Evolutionary conservation across 2,888 invertebrate genomes (phyloP).

Genomic region (Chrysomela aeneicollis): DNA sequence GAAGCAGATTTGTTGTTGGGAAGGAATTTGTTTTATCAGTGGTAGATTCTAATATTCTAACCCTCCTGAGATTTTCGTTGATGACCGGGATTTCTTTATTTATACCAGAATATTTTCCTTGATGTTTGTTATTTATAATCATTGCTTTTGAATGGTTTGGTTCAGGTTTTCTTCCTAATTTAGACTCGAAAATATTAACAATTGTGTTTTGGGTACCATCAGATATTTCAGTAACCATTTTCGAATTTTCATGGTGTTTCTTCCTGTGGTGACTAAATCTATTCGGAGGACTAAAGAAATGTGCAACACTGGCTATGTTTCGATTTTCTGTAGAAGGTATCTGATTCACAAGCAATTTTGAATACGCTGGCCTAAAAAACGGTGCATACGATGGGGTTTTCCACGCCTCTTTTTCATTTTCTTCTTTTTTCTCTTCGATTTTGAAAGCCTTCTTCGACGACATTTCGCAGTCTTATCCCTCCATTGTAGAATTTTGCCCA

Average conservation of each 20-base stretch:
- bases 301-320: background rate
- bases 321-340: background rate
- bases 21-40: background rate
- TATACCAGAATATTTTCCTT: background rate
- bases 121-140: too few species aligned
- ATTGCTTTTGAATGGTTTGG: too few species aligned
- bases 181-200: too few species aligned
- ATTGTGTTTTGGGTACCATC: background rate
- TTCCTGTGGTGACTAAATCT: background rate
- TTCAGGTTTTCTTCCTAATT: too few species aligned
- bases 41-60: background rate
- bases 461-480: constrained; percentile 12
- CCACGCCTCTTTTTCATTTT: constrained; percentile 22
- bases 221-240: background rate
- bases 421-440: constrained; percentile 19
- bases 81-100: background rate
- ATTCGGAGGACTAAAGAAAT: background rate
- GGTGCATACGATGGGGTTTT: constrained; percentile 9
- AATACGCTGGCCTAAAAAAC: constrained; percentile 38
- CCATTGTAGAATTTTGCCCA: constrained; percentile 30
- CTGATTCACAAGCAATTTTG: constrained; percentile 39
- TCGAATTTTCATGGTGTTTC: background rate
- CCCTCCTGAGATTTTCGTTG: background rate
- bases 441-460: constrained; percentile 13
- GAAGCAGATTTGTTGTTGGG: background rate